Base-by-base conservation (phyloP, 2,113 vertebrate species). In the Apus apus region DNA sequence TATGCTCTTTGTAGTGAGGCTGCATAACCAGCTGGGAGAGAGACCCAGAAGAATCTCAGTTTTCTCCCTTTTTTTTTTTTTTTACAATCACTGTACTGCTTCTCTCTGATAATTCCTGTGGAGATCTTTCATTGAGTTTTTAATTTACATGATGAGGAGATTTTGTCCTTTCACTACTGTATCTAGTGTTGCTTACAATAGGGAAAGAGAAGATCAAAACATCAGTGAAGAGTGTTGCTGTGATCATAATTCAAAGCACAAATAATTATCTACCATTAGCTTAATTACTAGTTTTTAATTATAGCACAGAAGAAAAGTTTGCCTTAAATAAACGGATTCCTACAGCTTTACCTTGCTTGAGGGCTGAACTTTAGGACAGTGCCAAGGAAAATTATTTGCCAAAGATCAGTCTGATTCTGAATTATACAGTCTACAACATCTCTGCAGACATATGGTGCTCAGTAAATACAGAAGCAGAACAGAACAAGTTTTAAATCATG, bases 211-310 rank as follows among this genome's bases (percentile, higher is more conserved):
- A 97, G 93, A 97, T 97, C 89, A 97, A 97, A 92, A 81, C 54
- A 36, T 40, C 83, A 94, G 53, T 60, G 84, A 89, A 96, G 93
- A 88, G 68, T 77, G 90, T 76, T 82, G 72, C 50, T 85, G 78
- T 97, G 96, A 97, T 97, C 86, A 94, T 79, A 94, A 97, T 97
- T 97, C 87, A 95, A 93, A 92, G 86, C 89, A 94, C 89, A 96
- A 97, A 78, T 48, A 89, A 95, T 66, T 67, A 82, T 76, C 80
- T 74, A 90, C 88, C 92, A 88, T 96, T 93, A 93, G 80, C 61
- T 78, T 94, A 97, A 98, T 98, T 97, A 97, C 84, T 79, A 77
- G 77, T 66, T 91, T 97, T 96, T 97, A 97, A 97, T 96, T 97
- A 97, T 95, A 92, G 57, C 81, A 76, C 62, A 91, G 89, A 97